phyloP scores from a whole-genome alignment of 2,797 vertebrate species.

The Pseudochaenichthys georgianus region DNA sequence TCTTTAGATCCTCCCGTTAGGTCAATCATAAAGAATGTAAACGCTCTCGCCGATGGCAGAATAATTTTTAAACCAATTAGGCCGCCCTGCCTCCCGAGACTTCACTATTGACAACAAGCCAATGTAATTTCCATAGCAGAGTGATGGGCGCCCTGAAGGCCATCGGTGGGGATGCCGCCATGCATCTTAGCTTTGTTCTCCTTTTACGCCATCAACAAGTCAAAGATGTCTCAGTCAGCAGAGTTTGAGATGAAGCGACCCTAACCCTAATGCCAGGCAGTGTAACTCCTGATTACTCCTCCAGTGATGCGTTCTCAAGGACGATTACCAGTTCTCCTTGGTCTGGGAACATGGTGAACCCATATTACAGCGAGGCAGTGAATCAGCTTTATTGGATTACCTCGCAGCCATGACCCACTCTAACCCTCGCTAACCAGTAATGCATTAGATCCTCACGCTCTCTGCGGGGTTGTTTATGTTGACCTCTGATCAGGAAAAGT shows the following conservation, averaged over 20 bases:
- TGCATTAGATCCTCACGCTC: constrained; percentile 47
- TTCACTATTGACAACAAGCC: constrained; percentile 72
- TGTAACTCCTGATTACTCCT: constrained; percentile 57
- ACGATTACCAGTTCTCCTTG: constrained; percentile 66
- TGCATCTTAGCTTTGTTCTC: constrained; percentile 51
- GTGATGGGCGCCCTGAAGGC: constrained; percentile 68
- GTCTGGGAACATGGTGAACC: constrained; percentile 62
- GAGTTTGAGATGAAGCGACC: constrained; percentile 29
- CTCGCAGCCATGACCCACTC: constrained; percentile 70
- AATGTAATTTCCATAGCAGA: constrained; percentile 78
- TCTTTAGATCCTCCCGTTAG: constrained; percentile 47
- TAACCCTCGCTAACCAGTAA: constrained; percentile 36
- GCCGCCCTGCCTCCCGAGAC: constrained; percentile 60
- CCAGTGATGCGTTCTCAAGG: constrained; percentile 71
- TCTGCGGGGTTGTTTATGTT: constrained; percentile 54
- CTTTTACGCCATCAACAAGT: constrained; percentile 47
- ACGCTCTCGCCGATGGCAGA: constrained; percentile 52
- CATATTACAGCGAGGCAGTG: constrained; percentile 68
- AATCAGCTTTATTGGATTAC: constrained; percentile 83
- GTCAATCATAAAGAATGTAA: constrained; percentile 38
- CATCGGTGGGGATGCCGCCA: constrained; percentile 25
- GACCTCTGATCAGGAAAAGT: constrained; percentile 45
- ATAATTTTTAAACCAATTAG: constrained; percentile 78
- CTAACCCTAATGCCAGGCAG: constrained; percentile 42
- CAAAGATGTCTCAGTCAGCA: constrained; percentile 59